Evolutionary conservation across 2,113 vertebrate genomes (phyloP).

Genomic region (Periophthalmodon schlosseri): DNA sequence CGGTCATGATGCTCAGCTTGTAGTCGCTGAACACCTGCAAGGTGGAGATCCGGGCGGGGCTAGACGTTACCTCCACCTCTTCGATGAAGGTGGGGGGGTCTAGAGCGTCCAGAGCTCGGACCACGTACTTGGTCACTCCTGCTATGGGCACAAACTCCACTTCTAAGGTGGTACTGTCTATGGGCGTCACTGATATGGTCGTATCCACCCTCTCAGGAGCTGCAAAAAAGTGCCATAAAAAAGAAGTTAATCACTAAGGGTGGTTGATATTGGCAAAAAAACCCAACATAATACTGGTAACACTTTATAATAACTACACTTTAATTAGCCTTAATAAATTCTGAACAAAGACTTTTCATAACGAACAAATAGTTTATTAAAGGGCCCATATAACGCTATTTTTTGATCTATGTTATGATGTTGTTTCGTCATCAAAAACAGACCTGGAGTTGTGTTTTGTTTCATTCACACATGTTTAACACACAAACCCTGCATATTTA

Average conservation of each 20-base stretch:
- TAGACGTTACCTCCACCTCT: constrained; percentile 77
- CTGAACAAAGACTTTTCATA: too few relatives aligned
- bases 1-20: constrained; percentile 82
- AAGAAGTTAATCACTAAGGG: neutral
- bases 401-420: too few relatives aligned
- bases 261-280: too few relatives aligned
- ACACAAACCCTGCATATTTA: too few relatives aligned
- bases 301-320: too few relatives aligned
- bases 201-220: constrained; percentile 79
- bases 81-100: constrained; percentile 66
- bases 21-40: constrained; percentile 85
- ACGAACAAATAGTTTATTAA: too few relatives aligned
- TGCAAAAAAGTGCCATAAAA: constrained; percentile 46
- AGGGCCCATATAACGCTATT: too few relatives aligned
- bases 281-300: too few relatives aligned
- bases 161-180: constrained; percentile 86
- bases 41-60: constrained; percentile 81
- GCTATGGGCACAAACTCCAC: constrained; percentile 78
- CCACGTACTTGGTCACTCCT: constrained; percentile 81
- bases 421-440: too few relatives aligned
- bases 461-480: too few relatives aligned
- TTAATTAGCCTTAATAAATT: too few relatives aligned
- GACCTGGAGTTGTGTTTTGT: too few relatives aligned
- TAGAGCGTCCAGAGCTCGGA: constrained; percentile 70
- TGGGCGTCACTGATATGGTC: constrained; percentile 82